Percentiles rank a stretch among this genome's conserved stretches.
Conservation (phyloP, 92 coral and sea anemone genomes). For the Palythoa caribaeorum region DNA sequence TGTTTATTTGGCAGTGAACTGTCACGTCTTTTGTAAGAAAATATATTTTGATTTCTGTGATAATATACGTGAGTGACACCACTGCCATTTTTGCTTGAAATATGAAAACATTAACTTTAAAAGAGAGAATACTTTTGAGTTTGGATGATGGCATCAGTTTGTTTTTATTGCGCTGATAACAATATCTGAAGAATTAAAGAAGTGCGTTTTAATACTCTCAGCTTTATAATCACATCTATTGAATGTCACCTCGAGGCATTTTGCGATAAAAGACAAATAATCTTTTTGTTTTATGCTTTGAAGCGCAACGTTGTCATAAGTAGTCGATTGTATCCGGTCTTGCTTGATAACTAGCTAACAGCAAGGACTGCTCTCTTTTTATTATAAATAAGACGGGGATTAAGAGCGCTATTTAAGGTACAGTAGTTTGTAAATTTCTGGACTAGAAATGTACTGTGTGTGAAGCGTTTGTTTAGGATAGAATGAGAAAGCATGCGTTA, state of each 20-base stretch:
- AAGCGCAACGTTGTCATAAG: neutral
- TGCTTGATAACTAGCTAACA: neutral
- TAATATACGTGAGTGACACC: neutral
- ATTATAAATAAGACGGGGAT: neutral
- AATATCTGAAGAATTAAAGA: neutral
- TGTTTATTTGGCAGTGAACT: slow-evolving; percentile 9
- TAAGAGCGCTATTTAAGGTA: neutral
- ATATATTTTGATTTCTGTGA: neutral
- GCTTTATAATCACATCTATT: neutral
- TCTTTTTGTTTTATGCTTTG: neutral
- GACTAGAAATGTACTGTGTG: neutral
- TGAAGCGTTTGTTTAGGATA: neutral
- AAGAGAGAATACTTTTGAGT: neutral
- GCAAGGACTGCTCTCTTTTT: neutral
- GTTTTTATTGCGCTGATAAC: neutral
- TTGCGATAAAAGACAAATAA: neutral
- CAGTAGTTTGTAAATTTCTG: neutral
- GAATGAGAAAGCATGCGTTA: neutral
- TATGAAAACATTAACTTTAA: neutral
- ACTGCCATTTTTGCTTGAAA: neutral
- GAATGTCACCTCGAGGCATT: neutral
- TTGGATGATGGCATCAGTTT: neutral
- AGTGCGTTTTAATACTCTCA: neutral
- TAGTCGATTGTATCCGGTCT: neutral
- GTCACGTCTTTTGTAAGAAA: slow-evolving; percentile 24